Percentiles rank a stretch among this genome's conserved stretches.
Evolutionary conservation across 1,140 invertebrate genomes (phyloP).

Genomic region (Homarus americanus): DNA sequence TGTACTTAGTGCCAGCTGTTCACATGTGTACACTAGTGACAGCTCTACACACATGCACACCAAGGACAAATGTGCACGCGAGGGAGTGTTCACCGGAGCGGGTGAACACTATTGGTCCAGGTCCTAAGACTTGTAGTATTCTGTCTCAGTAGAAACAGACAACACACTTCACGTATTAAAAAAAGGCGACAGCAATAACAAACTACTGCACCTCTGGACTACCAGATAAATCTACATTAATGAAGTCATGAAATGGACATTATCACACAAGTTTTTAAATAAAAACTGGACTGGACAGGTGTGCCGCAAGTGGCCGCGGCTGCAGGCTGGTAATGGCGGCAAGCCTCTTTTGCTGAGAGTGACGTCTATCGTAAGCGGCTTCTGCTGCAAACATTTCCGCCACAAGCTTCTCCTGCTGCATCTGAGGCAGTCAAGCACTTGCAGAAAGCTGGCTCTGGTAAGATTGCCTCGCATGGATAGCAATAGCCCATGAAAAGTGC

Average conservation of each 20-base stretch:
- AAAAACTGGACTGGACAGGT: slow-evolving; percentile 28
- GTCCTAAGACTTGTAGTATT: slow-evolving; percentile 5
- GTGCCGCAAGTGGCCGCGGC: no score
- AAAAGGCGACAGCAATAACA: slow-evolving; percentile 28
- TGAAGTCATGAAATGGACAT: slow-evolving; percentile 32
- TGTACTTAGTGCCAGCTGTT: background rate
- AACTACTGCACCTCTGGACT: slow-evolving; percentile 6
- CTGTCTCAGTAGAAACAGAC: slow-evolving; percentile 26
- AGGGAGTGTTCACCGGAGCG: background rate
- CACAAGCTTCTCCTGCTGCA: background rate
- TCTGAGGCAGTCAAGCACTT: background rate
- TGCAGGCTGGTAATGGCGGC: no score
- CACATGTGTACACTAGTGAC: background rate
- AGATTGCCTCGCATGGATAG: no score
- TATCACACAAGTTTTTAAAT: slow-evolving; percentile 4
- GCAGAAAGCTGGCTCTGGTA: background rate
- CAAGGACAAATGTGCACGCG: background rate
- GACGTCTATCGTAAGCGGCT: slow-evolving; percentile 10
- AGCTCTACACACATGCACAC: background rate
- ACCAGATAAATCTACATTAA: slow-evolving; percentile 11
- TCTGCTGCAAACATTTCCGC: background rate
- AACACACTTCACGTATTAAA: slow-evolving; percentile 15
- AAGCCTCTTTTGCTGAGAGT: slow-evolving; percentile 9
- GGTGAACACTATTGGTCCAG: slow-evolving; percentile 19
- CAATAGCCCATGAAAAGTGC: background rate